Percentiles rank a stretch among this genome's conserved stretches.
phyloP scores from a whole-genome alignment of 1,140 invertebrate species.

The Panagrolaimus sp. region DNA sequence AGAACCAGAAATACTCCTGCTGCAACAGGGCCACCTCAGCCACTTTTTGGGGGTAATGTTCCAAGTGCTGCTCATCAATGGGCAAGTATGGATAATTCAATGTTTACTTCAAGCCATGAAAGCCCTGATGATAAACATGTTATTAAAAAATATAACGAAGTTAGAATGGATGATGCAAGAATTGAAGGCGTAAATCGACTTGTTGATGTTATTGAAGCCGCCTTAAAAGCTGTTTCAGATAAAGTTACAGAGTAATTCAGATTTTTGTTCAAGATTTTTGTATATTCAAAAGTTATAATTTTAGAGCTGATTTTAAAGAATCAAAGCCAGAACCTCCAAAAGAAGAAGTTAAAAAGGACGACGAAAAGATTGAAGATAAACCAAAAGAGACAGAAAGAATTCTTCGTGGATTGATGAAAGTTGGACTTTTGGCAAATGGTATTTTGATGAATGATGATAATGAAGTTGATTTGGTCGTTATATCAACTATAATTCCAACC shows the following conservation, averaged over 20 bases:
- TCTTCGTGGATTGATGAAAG: constrained; percentile 90
- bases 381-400: constrained; percentile 62
- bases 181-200: constrained; percentile 82
- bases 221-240: constrained; percentile 55
- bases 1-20: constrained; percentile 21
- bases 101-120: constrained; percentile 64
- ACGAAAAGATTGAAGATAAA: no score
- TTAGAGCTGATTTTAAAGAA: constrained; percentile 2
- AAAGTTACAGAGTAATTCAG: constrained; percentile 30
- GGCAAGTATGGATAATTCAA: not conserved
- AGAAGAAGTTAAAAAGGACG: constrained; percentile 10
- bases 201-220: constrained; percentile 71
- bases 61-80: constrained; percentile 60
- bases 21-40: constrained; percentile 60
- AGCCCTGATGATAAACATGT: constrained; percentile 88
- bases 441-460: constrained; percentile 80
- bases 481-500: constrained; percentile 89
- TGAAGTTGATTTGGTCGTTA: constrained; percentile 80
- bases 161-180: constrained; percentile 87
- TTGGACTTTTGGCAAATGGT: constrained; percentile 86
- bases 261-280: not conserved
- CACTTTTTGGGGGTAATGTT: constrained; percentile 63
- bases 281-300: not conserved
- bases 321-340: constrained; percentile 2
- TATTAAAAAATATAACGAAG: constrained; percentile 79